Percentiles rank a stretch among this genome's conserved stretches.
These are phyloP conservation scores for Litocranius walleri DNA, from an alignment of 2,113 vertebrate species.

Conservation along the genomic window DNA sequence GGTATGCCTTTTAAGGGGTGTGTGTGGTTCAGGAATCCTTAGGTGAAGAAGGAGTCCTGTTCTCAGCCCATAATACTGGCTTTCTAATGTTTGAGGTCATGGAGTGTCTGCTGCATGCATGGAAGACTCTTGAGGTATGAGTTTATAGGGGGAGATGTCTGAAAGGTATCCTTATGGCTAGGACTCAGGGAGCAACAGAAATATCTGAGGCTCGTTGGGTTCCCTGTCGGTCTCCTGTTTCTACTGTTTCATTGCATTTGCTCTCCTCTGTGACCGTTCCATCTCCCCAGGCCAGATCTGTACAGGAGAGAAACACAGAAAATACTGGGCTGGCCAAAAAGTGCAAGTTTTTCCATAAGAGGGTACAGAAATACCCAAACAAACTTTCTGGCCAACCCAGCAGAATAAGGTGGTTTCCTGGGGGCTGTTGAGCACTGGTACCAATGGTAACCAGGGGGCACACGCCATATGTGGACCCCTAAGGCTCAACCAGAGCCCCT, in stretches of 20 bases:
- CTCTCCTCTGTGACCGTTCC: not conserved
- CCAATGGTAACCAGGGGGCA: not conserved
- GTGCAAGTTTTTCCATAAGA: not conserved
- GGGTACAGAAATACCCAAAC: not conserved
- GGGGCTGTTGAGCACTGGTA: not conserved
- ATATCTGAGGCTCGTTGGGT: not conserved
- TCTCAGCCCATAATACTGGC: not conserved
- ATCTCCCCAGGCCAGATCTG: not conserved
- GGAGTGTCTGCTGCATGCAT: not conserved
- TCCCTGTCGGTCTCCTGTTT: not conserved
- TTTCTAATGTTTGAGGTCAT: not conserved
- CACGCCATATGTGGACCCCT: not conserved
- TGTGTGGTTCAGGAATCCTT: not conserved
- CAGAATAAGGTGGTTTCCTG: not conserved
- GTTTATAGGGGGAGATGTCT: not conserved
- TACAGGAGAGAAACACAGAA: not conserved
- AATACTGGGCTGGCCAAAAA: not conserved
- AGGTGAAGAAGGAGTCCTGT: not conserved
- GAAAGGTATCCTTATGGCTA: not conserved
- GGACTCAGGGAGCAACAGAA: not conserved
- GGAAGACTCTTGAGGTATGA: not conserved
- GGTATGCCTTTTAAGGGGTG: not conserved
- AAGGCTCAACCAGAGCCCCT: not conserved
- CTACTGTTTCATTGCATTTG: not conserved
- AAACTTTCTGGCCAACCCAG: not conserved